Base-by-base conservation (phyloP, 1,140 invertebrate genomes). In the Meteorus sp. region DNA sequence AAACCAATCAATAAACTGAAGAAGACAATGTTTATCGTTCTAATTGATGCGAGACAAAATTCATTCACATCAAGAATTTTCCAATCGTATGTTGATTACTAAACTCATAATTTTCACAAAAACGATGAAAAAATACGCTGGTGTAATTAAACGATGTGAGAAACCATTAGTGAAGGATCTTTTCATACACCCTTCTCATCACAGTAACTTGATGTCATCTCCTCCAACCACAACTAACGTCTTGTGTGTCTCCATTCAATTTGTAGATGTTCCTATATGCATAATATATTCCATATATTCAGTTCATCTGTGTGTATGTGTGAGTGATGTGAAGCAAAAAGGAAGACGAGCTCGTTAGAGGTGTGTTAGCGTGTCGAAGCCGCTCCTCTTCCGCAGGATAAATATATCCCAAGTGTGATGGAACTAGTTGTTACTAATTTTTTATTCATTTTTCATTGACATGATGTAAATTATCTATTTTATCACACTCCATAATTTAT, bases 381-480 rank as follows among this genome's bases (percentile, higher is more conserved):
- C 56, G 37, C 56, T 52, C 56, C 56, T 59, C 47, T 59, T 59
- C 56, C 56, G 56, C 23, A n/a, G 23, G 35, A 44, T 52, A 59
- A 59, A 59, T 23, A 45, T 52, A 52, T 41, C 5, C 23, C 15
- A 33, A 44, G 9, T 44, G 25, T 29, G 51, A 7, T 23, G 33
- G 20, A 39, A 13, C n/a, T 35, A 23, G 8, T 33, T 44, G n/a
- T 57, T 27, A 13, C 15, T 37, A 45, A 23, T 59, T 19, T 44
- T 29, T 44, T 22, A 23, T 44, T 41, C 27, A 15, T 15, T 58
- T 37, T 13, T 39, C 47, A 25, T 29, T 19, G 20, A 29, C 4
- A 17, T 17, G 35, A 57, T 23, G n/a, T 13, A 57, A 9, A 48
- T 33, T 39, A 20, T 29, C 22, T 22, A 29, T 20, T 48, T n/a